A percentile compares a stretch with the other conserved stretches of the same genome.
phyloP scores from a whole-genome alignment of 64 coral and sea anemone genomes.

The Acropora yongei region DNA sequence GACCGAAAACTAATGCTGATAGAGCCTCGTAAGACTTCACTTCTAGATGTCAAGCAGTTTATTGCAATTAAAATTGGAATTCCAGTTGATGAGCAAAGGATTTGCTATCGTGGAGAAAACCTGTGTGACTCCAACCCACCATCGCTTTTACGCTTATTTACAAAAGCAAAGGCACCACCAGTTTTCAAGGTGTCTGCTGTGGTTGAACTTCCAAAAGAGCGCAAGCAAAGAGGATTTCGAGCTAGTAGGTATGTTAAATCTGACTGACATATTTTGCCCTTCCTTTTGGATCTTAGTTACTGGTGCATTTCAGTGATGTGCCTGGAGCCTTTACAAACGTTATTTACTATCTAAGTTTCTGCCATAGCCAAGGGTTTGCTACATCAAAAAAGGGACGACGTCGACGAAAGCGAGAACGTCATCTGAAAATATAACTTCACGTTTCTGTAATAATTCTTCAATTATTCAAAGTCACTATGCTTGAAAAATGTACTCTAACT shows the following conservation, averaged over 20 bases:
- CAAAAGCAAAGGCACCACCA: background rate
- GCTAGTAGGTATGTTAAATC: background rate
- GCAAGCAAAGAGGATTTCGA: conserved; percentile 18
- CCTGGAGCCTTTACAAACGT: too few relatives aligned
- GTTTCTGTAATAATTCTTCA: too few relatives aligned
- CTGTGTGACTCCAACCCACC: background rate
- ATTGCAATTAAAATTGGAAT: background rate
- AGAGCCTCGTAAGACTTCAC: background rate
- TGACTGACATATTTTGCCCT: too few relatives aligned
- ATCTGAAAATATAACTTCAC: too few relatives aligned
- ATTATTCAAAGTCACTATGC: too few relatives aligned
- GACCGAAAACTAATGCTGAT: background rate
- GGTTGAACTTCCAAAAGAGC: background rate
- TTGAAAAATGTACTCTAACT: too few relatives aligned
- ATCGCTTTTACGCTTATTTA: background rate
- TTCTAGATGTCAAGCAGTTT: background rate
- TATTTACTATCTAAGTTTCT: too few relatives aligned
- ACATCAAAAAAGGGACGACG: too few relatives aligned
- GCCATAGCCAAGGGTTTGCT: too few relatives aligned
- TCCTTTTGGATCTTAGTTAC: too few relatives aligned
- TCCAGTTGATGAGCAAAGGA: background rate
- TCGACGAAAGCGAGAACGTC: too few relatives aligned
- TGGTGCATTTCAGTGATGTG: too few relatives aligned
- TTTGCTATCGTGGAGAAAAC: background rate
- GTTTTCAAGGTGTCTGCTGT: background rate